Evolutionary conservation across 2,888 invertebrate species (phyloP).

Genomic region (Subacronicta megacephala): DNA sequence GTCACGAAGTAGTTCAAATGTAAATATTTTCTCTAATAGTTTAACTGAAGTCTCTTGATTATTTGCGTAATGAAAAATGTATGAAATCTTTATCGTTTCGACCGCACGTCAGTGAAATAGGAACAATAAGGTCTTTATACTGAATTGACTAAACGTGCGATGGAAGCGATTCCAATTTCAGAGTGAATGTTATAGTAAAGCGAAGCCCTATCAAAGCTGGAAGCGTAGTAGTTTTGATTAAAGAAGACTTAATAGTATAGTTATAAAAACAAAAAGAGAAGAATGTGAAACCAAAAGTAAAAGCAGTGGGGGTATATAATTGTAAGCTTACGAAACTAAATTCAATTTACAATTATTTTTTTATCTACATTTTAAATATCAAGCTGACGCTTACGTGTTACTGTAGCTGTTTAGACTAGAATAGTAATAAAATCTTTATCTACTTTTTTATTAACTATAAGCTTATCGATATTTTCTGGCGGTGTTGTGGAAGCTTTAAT

Average conservation of each 20-base stretch:
- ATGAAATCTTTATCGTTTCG: not conserved
- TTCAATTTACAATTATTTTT: conserved; percentile 36
- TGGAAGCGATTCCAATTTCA: not conserved
- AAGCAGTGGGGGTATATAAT: conserved; percentile 63
- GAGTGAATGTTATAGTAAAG: conserved; percentile 61
- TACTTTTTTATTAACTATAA: conserved; percentile 68
- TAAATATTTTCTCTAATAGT: conserved; percentile 4
- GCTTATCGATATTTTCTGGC: conserved; percentile 71
- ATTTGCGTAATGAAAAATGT: conserved; percentile 51
- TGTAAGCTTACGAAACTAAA: conserved; percentile 49
- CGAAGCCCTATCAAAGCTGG: conserved; percentile 69
- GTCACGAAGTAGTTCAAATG: conserved; percentile 9
- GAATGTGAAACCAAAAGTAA: conserved; percentile 56
- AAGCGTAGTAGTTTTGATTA: conserved; percentile 55
- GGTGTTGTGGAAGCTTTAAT: conserved; percentile 74
- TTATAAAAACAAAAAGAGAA: conserved; percentile 38
- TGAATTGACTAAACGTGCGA: not conserved
- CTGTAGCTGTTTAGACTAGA: conserved; percentile 63
- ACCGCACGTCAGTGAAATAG: not conserved
- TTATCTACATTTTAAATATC: conserved; percentile 55
- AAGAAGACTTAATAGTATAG: conserved; percentile 19
- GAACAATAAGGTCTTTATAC: not conserved
- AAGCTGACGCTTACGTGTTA: conserved; percentile 65
- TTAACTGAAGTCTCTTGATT: conserved; percentile 57
- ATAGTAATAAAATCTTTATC: conserved; percentile 58